Conservation (phyloP, 2,888 invertebrate species). For the Mellilla xanthometata region DNA sequence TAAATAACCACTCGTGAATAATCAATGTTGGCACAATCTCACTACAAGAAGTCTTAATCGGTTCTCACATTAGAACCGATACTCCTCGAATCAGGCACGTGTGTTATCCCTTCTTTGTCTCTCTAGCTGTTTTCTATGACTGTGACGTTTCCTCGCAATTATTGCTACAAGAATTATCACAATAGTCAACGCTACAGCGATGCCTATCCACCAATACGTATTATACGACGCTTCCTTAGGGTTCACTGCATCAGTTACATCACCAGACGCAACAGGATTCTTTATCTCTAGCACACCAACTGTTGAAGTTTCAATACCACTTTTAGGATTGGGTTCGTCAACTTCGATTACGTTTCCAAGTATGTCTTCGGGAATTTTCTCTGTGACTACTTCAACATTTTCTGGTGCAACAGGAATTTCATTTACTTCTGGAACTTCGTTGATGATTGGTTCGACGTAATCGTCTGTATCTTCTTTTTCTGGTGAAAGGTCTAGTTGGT, state of each 20-base stretch:
- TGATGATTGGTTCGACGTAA: conserved; percentile 56
- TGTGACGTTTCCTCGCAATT: conserved; percentile 75
- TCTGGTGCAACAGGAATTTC: conserved; percentile 47
- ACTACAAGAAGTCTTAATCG: conserved; percentile 59
- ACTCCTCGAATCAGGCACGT: conserved; percentile 77
- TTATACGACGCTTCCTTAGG: conserved; percentile 71
- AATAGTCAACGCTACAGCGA: conserved; percentile 68
- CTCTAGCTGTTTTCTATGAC: conserved; percentile 73
- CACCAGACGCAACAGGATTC: conserved; percentile 59
- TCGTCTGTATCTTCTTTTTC: conserved; percentile 51
- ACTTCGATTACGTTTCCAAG: conserved; percentile 61
- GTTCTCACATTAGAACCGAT: conserved; percentile 74
- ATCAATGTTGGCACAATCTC: conserved; percentile 59
- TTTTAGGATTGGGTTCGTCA: conserved; percentile 55
- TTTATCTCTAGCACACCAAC: conserved; percentile 74
- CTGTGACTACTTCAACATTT: conserved; percentile 24
- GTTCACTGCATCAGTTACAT: conserved; percentile 48
- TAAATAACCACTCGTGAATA: conserved; percentile 36
- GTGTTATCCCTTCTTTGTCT: conserved; percentile 71
- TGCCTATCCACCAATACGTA: conserved; percentile 77
- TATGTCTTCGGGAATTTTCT: conserved; percentile 35
- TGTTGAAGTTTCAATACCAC: conserved; percentile 64
- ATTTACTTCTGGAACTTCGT: conserved; percentile 49
- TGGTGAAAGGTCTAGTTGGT: conserved; percentile 62
- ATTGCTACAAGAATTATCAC: conserved; percentile 67